These are phyloP conservation scores for Asbolus verrucosus DNA, from an alignment of 1,140 invertebrate species.

Conservation along the genomic window DNA sequence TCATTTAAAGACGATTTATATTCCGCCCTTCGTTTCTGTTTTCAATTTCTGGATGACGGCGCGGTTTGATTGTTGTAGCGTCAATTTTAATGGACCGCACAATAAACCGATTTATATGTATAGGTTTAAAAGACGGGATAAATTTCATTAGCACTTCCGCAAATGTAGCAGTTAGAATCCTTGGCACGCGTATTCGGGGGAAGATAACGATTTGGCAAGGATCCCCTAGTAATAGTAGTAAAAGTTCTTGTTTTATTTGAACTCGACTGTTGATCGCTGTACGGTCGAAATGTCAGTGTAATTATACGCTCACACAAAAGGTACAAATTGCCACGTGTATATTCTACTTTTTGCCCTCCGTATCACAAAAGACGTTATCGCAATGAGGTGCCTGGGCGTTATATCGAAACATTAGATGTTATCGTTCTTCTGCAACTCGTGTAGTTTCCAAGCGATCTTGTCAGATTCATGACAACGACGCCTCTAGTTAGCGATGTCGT, in stretches of 20 bases:
- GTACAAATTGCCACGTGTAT: conserved; percentile 7
- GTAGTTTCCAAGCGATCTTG: background rate
- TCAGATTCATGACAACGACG: background rate
- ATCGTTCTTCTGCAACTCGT: conserved; percentile 3
- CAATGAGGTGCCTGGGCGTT: conserved; percentile 21
- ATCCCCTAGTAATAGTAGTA: conserved; percentile 43
- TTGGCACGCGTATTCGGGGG: conserved; percentile 49
- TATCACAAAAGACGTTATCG: conserved; percentile 21
- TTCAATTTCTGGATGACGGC: conserved; percentile 22
- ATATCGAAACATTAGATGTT: conserved; percentile 18
- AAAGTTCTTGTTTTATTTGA: conserved; percentile 50
- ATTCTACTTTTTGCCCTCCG: conserved; percentile 9
- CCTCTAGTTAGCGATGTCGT: too few relatives aligned
- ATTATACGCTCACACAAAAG: conserved; percentile 36
- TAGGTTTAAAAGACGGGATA: conserved; percentile 52
- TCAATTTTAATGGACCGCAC: conserved; percentile 44
- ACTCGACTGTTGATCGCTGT: conserved; percentile 38
- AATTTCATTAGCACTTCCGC: conserved; percentile 53
- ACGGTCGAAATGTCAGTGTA: conserved; percentile 23
- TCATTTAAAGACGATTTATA: conserved; percentile 22
- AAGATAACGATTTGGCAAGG: conserved; percentile 52
- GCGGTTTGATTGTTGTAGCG: conserved; percentile 34
- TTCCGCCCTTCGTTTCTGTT: background rate
- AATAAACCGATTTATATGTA: conserved; percentile 58
- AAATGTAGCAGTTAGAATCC: conserved; percentile 52